Base-by-base conservation (phyloP, 2,797 vertebrate species). In the Phrynocephalus forsythii region DNA sequence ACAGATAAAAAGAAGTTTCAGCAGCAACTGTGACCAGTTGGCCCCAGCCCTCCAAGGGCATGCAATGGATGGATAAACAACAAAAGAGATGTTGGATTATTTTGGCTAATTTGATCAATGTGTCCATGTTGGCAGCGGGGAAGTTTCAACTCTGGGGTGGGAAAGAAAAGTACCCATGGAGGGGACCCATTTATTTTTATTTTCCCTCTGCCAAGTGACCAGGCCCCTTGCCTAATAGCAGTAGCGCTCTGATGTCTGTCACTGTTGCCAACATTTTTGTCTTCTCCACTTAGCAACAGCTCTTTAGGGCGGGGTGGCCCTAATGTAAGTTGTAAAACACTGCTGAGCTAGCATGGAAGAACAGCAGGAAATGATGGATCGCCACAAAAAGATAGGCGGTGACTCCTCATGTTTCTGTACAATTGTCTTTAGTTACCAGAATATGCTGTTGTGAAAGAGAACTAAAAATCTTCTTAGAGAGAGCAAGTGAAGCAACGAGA, bases 341-440 rank as follows among this genome's bases (percentile, higher is more conserved):
- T 75, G 82, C 24, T 63, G 60, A 72, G 7, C 10, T n/a, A 79
- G 22, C 78, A 87, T 6, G 22, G 71, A 82, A 48, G 48, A 79
- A 11, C 30, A 44, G 72, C 90, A 91, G 85, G 86, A 91, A 89
- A 90, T 84, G 1, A 85, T 81, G 86, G 86, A 81, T 3, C 67
- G 0, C 10, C 24, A 15, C 15, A 20, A 63, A 63, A 63, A 63
- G 60, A 18, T 15, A 18, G 60, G 60, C 60, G n/a, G 52, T 22
- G 83, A 90, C 44, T 48, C 82, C 33, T 66, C 63, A 6, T 33
- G 30, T 8, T 68, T 56, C 30, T 92, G 0, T 79, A n/a, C 85
- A 87, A 91, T 91, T 90, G 1, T 50, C 89, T 88, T 91, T 86
- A 0, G 6, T 83, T 88, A 87, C 77, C 85, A 30, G 84, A 81